Base-by-base conservation (phyloP, 2,888 invertebrate species). In the Aquatica leii region DNA sequence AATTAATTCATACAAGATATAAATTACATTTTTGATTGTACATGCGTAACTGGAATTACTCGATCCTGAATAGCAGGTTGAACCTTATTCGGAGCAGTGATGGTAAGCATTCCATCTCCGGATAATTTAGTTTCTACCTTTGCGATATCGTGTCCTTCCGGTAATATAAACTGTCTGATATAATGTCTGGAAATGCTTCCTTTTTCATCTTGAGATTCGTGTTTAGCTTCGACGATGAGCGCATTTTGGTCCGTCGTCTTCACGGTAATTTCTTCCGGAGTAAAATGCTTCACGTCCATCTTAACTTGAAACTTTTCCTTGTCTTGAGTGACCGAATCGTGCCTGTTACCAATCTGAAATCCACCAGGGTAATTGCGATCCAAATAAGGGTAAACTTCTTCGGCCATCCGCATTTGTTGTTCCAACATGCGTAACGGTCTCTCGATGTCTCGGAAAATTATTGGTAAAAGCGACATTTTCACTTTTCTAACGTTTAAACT, bases 41-140 rank as follows among this genome's bases (percentile, higher is more conserved):
- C 81, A 62, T 81, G 82, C 43, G 77, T 72, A 24, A 84, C 81
- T 11, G 82, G 84, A 17, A 85, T 77, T 40, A 81, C 77, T 67
- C 82, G 77, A 61, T 82, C 84, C 8, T 77, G 73, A 0, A 74
- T 73, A 4, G 75, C 75, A 8, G 77, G 76, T 20, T 76, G n/a
- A n/a, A n/a, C n/a, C n/a, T n/a, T n/a, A n/a, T n/a, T n/a, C n/a
- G n/a, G n/a, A n/a, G n/a, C n/a, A 74, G 88, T 86, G 31, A 93
- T 82, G 53, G 87, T 88, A 67, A 92, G 80, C 60, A 93, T 85
- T 1, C 93, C 94, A 73, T 93, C 92, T 6, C 90, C 87, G 20
- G 93, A 92, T n/a, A 94, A 82, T 55, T 87, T 89, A 1, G 93
- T 92, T 63, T 87, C 86, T 0, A 94, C 89, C 48, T 88, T 85